Evolutionary conservation across 2,113 vertebrate species (phyloP), one percentile per base, ranked within the genome.

Genomic region (Ibidorhyncha struthersii): DNA sequence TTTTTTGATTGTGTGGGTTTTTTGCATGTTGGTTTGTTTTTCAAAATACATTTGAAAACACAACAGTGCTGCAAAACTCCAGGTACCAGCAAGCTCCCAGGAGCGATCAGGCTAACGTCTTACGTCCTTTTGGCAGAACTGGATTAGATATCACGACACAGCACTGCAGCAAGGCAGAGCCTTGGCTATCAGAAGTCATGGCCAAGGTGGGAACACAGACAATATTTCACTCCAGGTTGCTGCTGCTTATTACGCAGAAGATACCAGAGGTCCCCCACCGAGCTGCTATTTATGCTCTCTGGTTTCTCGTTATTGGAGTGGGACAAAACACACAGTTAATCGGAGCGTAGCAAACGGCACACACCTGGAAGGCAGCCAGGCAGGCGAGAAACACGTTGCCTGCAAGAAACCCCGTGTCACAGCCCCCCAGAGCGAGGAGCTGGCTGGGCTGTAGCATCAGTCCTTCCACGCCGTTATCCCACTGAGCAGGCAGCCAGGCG

Each of bases 401-500:
- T 77, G n/a, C 66, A 53, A 49, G 69, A 45, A 62, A 6, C 2
- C 15, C 81, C 36, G 3, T 4, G 20, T 12, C 45, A 40, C 52
- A 59, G 18, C 19, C 55, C 34, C 34, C 9, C 0, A 1, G 50
- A 62, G 61, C 4, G 0, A 30, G 86, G 41, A 50, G 53, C 11
- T 36, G 53, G 26, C 77, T 49, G 73, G 73, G 59, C 53, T 56
- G 53, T 1, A 17, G 81, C 2, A 0, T 15, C 87, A 93, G 61
- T 69, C 41, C 59, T 49, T 30, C 23, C 72, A n/a, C 0, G 0
- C 59, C 0, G 0, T 14, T 8, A 20, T 7, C 52, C 81, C 52
- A 21, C 10, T 0, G 0, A 40, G 58, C 43, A 26, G 82, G 70
- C 71, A 55, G 79, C 41, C 74, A 22, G 12, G 11, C 0, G 0